Base-by-base conservation (phyloP, 2,888 invertebrate genomes). In the Lutraria lutraria region DNA sequence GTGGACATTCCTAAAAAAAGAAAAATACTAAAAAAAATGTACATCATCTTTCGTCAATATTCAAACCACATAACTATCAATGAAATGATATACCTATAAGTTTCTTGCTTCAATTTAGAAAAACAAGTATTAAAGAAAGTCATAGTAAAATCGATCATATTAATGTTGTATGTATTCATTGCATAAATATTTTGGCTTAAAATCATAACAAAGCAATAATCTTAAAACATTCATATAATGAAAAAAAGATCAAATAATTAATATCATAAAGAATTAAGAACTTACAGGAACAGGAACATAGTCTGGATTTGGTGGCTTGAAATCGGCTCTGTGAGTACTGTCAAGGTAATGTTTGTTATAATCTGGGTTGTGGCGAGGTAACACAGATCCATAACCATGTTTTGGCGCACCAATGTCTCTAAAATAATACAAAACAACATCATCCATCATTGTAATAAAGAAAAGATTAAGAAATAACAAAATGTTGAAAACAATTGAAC, bases 241-340 rank as follows among this genome's bases (percentile, higher is more conserved):
- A 43, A 43, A 43, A 43, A 43, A 43, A 43, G 8, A n/a, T n/a
- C n/a, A 43, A 43, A 4, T 43, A 43, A 4, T 43, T 43, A 2
- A 43, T 2, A 43, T 43, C 8, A 43, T 43, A n/a, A n/a, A n/a
- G n/a, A n/a, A 43, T 43, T 43, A 53, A 81, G 2, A 25, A 81
- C 94, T 93, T 92, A 95, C 95, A 81, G 94, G 93, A 54, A 94
- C 94, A 63, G 94, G 94, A 81, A 88, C 89, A 92, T 94, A 95
- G 43, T 93, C 87, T 31, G 95, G 95, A 83, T 94, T 94, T 54
- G 96, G 96, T 53, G 96, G 93, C 80, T 92, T 94, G 91, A 93
- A 96, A 85, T 96, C 96, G n/a, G 95, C 93, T 83, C 88, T 92
- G 90, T 96, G 95, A 21, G 96, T 96, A 43, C 95, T 96, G 83